phyloP scores from a whole-genome alignment of 2,888 invertebrate species.

The Frankliniella fusca region DNA sequence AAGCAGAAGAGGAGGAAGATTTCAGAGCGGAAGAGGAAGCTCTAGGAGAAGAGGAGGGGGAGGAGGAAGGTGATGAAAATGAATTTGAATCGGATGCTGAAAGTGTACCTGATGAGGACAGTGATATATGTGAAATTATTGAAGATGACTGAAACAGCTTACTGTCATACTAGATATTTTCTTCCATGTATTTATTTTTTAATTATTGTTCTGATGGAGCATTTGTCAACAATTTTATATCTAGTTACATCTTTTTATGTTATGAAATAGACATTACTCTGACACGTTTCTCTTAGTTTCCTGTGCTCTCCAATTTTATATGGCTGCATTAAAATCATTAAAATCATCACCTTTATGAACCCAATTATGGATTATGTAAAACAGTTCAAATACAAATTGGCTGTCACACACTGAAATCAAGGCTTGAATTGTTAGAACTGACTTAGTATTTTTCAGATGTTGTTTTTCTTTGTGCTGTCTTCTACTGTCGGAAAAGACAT shows the following conservation, averaged over 20 bases:
- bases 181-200: background rate
- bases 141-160: background rate
- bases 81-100: background rate
- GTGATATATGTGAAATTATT: constrained; percentile 8
- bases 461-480: background rate
- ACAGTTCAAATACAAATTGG: background rate
- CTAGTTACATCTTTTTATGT: background rate
- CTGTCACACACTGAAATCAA: background rate
- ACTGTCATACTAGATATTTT: background rate
- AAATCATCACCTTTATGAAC: background rate
- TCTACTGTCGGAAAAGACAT: background rate
- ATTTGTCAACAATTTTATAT: background rate
- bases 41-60: background rate
- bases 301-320: background rate
- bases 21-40: background rate
- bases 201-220: background rate
- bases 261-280: background rate
- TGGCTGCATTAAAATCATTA: background rate
- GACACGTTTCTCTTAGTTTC: background rate
- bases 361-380: background rate
- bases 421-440: background rate
- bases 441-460: background rate
- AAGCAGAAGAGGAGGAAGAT: background rate
- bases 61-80: background rate
- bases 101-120: background rate